Conservation (phyloP, 2,113 vertebrate species). For the Regulus satrapa region DNA sequence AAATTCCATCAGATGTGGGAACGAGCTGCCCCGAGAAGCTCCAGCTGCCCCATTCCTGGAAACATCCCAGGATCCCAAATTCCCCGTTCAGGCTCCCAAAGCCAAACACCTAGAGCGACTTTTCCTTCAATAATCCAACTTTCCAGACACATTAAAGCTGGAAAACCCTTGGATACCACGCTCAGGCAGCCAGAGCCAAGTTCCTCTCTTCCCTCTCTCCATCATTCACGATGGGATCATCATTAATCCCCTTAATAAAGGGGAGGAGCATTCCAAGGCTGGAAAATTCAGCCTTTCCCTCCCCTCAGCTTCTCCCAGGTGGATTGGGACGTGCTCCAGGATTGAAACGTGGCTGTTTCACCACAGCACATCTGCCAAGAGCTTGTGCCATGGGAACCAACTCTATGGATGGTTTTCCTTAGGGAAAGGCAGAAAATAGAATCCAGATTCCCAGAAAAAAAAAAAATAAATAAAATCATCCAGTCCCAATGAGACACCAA, state of each 20-base stretch:
- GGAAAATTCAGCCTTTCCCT: neutral
- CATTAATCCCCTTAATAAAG: neutral
- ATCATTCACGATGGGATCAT: neutral
- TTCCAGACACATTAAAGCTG: neutral
- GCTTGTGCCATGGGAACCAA: neutral
- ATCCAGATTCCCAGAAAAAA: neutral
- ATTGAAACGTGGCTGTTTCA: neutral
- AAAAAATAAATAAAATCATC: too few relatives aligned
- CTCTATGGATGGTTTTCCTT: neutral
- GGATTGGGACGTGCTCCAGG: neutral
- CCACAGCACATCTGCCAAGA: neutral
- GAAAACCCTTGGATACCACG: accelerated
- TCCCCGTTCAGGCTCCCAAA: neutral
- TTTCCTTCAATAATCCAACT: neutral
- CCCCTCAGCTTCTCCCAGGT: neutral
- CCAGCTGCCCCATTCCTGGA: neutral
- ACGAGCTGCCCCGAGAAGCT: neutral
- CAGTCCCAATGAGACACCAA: neutral
- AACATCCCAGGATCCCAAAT: neutral
- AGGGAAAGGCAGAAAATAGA: neutral
- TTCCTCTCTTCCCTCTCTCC: neutral
- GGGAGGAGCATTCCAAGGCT: neutral
- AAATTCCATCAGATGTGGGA: neutral
- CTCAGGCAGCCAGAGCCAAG: neutral
- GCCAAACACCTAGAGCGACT: accelerated